phyloP scores from a whole-genome alignment of 2,113 vertebrate species.

The Nesoenas mayeri region DNA sequence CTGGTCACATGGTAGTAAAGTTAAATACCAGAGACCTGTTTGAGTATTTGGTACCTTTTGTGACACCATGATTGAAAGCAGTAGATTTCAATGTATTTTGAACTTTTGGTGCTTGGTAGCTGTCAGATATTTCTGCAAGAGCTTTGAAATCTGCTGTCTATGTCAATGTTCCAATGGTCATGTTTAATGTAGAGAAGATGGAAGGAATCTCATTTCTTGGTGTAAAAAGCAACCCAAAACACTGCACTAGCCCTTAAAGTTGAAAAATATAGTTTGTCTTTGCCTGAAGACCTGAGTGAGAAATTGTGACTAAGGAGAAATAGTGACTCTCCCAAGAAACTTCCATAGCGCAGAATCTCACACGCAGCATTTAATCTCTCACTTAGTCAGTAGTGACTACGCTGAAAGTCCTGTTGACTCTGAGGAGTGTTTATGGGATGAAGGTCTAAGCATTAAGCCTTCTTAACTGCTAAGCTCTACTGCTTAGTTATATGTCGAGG shows the following conservation, averaged over 20 bases:
- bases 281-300: background rate
- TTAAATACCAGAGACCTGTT: background rate
- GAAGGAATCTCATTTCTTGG: background rate
- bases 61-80: background rate
- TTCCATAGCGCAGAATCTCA: background rate
- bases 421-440: slow-evolving; percentile 10
- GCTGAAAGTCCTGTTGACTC: background rate
- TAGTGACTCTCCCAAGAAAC: background rate
- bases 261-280: background rate
- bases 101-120: background rate
- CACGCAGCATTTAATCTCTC: background rate
- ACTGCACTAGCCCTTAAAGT: background rate
- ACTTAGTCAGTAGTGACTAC: background rate
- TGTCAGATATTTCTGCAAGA: background rate
- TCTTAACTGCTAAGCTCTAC: background rate
- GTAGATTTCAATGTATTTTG: background rate
- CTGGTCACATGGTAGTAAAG: background rate
- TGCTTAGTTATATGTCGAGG: background rate
- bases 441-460: slow-evolving; percentile 9
- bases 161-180: background rate
- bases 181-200: background rate
- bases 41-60: background rate
- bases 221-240: background rate
- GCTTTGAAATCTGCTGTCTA: background rate
- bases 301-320: background rate